These are phyloP conservation scores for Dolomedes plantarius DNA, from an alignment of 2,888 invertebrate species.

Conservation along the genomic window DNA sequence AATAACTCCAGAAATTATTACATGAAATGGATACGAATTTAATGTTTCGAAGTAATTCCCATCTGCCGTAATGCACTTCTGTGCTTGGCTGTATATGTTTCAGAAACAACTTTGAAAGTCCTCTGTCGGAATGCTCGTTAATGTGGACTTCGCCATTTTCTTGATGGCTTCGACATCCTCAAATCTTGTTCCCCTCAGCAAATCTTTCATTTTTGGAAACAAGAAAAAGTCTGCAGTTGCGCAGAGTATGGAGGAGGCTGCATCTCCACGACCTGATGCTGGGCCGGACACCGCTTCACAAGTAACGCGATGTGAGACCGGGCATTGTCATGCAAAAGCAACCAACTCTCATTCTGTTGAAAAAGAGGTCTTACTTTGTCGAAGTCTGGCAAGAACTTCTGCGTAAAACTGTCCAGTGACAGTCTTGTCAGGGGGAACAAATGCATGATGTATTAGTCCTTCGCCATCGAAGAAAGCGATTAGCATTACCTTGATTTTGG, in stretches of 20 bases:
- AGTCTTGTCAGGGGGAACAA: background rate
- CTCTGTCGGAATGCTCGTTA: background rate
- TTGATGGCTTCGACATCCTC: conserved; percentile 3
- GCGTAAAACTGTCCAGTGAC: background rate
- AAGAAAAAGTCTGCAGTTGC: conserved; percentile 4
- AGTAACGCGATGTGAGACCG: background rate
- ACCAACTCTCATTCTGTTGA: background rate
- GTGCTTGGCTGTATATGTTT: conserved; percentile 13
- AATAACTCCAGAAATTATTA: too few species aligned
- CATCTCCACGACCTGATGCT: background rate
- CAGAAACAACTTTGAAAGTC: background rate
- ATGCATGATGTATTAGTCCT: background rate
- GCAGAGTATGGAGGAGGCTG: conserved; percentile 15
- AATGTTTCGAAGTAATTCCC: conserved; percentile 5
- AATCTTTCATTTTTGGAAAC: conserved; percentile 4
- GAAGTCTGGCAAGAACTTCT: background rate
- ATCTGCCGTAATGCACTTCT: background rate
- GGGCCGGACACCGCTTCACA: conserved; percentile 8
- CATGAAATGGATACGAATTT: too few species aligned
- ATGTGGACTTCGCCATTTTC: background rate
- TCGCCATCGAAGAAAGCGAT: conserved; percentile 8
- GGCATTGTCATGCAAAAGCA: background rate
- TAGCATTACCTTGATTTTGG: background rate
- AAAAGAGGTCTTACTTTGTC: background rate
- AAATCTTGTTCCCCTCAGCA: conserved; percentile 17